Conservation (phyloP, 1,140 invertebrate genomes). For the Drosophila mojavensis region DNA sequence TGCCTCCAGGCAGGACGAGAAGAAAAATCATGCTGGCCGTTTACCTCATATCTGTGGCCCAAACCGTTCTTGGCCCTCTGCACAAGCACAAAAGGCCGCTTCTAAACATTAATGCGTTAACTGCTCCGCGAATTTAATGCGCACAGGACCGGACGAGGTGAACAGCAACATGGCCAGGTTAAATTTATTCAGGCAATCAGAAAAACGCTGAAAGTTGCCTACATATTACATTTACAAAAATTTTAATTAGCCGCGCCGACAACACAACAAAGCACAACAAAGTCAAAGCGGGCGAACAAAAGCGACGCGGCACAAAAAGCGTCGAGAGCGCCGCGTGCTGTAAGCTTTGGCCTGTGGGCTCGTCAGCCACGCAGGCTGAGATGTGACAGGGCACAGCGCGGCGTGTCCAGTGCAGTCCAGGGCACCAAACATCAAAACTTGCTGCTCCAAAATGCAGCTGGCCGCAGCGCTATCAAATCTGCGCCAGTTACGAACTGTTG, state of each 20-base stretch:
- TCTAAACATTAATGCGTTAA: constrained; percentile 63
- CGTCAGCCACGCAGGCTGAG: background rate
- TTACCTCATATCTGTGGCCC: constrained; percentile 28
- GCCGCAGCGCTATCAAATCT: constrained; percentile 35
- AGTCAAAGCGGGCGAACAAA: constrained; percentile 54
- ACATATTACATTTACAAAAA: constrained; percentile 74
- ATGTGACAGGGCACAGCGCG: constrained; percentile 1
- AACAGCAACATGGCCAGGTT: constrained; percentile 49
- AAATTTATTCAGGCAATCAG: constrained; percentile 59
- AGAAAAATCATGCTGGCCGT: constrained; percentile 20
- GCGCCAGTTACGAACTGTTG: constrained; percentile 41
- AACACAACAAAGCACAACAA: constrained; percentile 57
- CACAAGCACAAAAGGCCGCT: constrained; percentile 51
- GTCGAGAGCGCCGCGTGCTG: constrained; percentile 11
- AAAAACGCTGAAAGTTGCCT: constrained; percentile 61
- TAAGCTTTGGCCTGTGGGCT: constrained; percentile 3
- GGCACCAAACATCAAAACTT: constrained; percentile 37
- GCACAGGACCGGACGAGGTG: constrained; percentile 13
- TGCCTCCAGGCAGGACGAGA: constrained; percentile 6
- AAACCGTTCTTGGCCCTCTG: constrained; percentile 28
- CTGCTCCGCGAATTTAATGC: constrained; percentile 55
- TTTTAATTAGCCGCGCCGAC: constrained; percentile 71
- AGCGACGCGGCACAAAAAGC: constrained; percentile 53
- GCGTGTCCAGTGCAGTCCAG: constrained; percentile 20
- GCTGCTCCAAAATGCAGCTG: constrained; percentile 34